Evolutionary conservation across 2,113 vertebrate genomes (phyloP).

Genomic region (Brachionichthys hirsutus): DNA sequence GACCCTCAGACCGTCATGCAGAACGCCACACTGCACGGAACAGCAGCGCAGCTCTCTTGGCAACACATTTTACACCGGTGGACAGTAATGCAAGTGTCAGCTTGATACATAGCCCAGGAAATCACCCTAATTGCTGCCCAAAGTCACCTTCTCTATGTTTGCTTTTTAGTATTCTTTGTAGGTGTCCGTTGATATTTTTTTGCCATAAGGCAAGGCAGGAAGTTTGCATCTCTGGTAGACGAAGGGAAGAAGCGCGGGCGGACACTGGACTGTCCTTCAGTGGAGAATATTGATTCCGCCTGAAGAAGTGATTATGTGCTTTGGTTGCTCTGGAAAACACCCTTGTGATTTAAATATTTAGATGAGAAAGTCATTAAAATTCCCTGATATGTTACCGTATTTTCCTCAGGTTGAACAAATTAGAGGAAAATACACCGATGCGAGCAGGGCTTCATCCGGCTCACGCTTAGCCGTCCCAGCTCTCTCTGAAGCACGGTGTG

Average conservation of each 20-base stretch:
- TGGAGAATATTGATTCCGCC: neutral
- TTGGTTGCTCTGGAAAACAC: neutral
- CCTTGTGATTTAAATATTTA: neutral
- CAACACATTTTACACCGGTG: constrained; percentile 28
- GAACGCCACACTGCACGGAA: neutral
- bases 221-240: neutral
- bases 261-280: neutral
- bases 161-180: constrained; percentile 26
- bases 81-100: constrained; percentile 41
- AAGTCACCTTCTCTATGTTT: constrained; percentile 61
- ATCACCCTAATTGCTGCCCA: constrained; percentile 56
- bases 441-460: constrained; percentile 24
- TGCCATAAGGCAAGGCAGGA: neutral
- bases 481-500: constrained; percentile 68
- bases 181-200: constrained; percentile 20
- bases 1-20: neutral
- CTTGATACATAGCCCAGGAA: constrained; percentile 48
- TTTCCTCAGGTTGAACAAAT: constrained; percentile 41
- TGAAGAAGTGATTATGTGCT: neutral
- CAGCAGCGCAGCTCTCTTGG: constrained; percentile 19
- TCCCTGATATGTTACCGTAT: constrained; percentile 21
- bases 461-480: constrained; percentile 23
- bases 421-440: constrained; percentile 27
- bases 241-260: neutral
- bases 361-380: constrained; percentile 19